Percentiles rank a stretch among this genome's conserved stretches.
Conservation (phyloP, 1,140 invertebrate genomes). For the Mya arenaria region DNA sequence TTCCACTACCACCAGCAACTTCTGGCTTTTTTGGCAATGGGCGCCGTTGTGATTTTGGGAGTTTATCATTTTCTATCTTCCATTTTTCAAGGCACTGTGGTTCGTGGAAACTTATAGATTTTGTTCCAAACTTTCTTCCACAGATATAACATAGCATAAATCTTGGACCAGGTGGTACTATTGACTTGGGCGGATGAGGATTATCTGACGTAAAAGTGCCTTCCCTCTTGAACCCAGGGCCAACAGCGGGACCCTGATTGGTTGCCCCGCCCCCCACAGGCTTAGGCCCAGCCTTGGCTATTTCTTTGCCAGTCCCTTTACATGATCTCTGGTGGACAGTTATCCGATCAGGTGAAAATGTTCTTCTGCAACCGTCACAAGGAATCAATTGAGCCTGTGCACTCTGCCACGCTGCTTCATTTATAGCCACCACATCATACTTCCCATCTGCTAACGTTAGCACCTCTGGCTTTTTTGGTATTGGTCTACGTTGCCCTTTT, state of each 20-base stretch:
- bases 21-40: slow-evolving; percentile 85
- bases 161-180: slow-evolving; percentile 63
- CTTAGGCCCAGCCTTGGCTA: slow-evolving; percentile 32
- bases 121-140: slow-evolving; percentile 78
- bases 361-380: slow-evolving; percentile 87
- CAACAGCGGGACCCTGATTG: neutral
- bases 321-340: slow-evolving; percentile 86
- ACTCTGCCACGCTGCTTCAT: slow-evolving; percentile 78
- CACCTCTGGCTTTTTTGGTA: slow-evolving; percentile 85
- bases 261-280: neutral
- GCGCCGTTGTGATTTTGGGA: slow-evolving; percentile 84
- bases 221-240: slow-evolving; percentile 39
- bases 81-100: slow-evolving; percentile 90
- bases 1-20: slow-evolving; percentile 55
- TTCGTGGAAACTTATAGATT: slow-evolving; percentile 88
- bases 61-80: slow-evolving; percentile 86
- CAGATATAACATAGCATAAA: slow-evolving; percentile 81
- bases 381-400: slow-evolving; percentile 84
- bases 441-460: slow-evolving; percentile 63
- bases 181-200: slow-evolving; percentile 34
- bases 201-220: slow-evolving; percentile 63
- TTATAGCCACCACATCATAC: slow-evolving; percentile 77
- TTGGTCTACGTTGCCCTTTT: slow-evolving; percentile 82
- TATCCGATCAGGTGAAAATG: slow-evolving; percentile 88
- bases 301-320: slow-evolving; percentile 65